Percentiles rank a stretch among this genome's conserved stretches.
These are phyloP conservation scores for Drosophila pachea DNA, from an alignment of 1,140 invertebrate genomes.

Conservation along the genomic window DNA sequence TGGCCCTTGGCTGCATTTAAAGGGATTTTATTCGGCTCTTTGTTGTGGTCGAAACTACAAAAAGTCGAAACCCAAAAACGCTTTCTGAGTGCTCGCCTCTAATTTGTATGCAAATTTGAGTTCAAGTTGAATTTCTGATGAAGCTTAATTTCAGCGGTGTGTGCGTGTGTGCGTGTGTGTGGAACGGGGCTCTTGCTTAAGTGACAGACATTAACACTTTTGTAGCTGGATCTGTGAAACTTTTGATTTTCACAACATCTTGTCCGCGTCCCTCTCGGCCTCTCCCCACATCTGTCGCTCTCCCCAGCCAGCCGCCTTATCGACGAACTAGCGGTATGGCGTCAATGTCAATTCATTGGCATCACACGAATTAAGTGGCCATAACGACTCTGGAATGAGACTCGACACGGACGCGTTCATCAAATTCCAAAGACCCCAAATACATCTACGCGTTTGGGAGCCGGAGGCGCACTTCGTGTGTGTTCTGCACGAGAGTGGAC, in stretches of 20 bases:
- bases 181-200: constrained; percentile 42
- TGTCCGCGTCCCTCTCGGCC: neutral
- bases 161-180: neutral
- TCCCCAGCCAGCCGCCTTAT: constrained; percentile 37
- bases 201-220: constrained; percentile 75
- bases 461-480: constrained; percentile 57
- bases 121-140: constrained; percentile 64
- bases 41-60: constrained; percentile 56
- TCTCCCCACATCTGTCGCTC: neutral
- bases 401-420: constrained; percentile 13
- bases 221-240: constrained; percentile 60
- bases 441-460: neutral
- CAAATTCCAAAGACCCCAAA: constrained; percentile 32
- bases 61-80: constrained; percentile 22
- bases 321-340: constrained; percentile 58
- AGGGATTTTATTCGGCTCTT: constrained; percentile 55
- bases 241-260: constrained; percentile 60
- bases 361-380: constrained; percentile 68
- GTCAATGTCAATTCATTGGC: constrained; percentile 62
- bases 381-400: constrained; percentile 29
- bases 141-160: constrained; percentile 57
- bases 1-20: constrained; percentile 66
- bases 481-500: constrained; percentile 52
- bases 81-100: constrained; percentile 63
- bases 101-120: constrained; percentile 74